phyloP scores from a whole-genome alignment of 1,140 invertebrate genomes.

The Plectus sambesii region DNA sequence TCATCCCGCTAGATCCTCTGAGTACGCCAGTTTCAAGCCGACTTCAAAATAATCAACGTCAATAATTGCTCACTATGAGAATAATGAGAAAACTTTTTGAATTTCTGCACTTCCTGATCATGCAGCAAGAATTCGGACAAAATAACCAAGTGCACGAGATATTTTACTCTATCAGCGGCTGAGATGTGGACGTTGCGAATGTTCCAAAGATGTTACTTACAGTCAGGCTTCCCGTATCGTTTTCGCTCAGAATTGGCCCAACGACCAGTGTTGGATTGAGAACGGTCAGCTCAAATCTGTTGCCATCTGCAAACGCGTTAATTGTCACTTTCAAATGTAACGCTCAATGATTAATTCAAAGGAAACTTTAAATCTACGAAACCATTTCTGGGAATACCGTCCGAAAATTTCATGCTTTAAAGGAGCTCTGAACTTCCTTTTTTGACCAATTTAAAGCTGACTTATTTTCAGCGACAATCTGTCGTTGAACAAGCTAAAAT shows the following conservation, averaged over 20 bases:
- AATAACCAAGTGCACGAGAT: too few relatives aligned
- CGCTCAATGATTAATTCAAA: background rate
- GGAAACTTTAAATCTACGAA: background rate
- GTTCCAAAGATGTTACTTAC: too few relatives aligned
- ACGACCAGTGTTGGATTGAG: conserved; percentile 53
- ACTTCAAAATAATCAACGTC: conserved; percentile 5
- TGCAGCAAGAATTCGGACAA: too few relatives aligned
- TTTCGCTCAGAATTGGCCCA: conserved; percentile 50
- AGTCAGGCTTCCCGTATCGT: conserved; percentile 47
- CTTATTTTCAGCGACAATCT: too few relatives aligned
- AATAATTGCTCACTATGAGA: conserved; percentile 12
- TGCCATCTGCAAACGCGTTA: conserved; percentile 37
- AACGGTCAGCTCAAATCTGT: conserved; percentile 52
- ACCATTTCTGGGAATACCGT: too few relatives aligned
- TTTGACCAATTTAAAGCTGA: too few relatives aligned
- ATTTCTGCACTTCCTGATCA: conserved; percentile 4
- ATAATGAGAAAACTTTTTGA: background rate
- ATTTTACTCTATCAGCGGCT: too few relatives aligned
- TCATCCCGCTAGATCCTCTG: too few relatives aligned
- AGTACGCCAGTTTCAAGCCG: background rate
- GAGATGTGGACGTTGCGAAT: too few relatives aligned
- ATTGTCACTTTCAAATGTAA: conserved; percentile 15
- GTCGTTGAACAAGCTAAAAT: too few relatives aligned
- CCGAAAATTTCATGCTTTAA: too few relatives aligned
- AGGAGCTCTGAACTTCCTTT: too few relatives aligned